These are phyloP conservation scores for Callosobruchus maculatus DNA, from an alignment of 2,888 invertebrate genomes.

Conservation along the genomic window DNA sequence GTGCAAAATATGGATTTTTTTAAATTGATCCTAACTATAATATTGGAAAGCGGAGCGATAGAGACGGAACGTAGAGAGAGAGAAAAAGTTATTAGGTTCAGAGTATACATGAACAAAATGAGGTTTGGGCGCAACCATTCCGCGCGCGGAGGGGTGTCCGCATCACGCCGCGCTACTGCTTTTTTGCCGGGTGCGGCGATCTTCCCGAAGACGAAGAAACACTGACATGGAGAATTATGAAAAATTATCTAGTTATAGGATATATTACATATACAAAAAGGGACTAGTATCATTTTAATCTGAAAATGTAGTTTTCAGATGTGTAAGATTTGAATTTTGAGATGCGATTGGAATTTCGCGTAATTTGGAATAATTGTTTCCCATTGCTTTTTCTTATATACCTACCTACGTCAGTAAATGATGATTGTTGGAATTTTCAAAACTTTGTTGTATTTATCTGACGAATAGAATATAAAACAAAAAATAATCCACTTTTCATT, in stretches of 20 bases:
- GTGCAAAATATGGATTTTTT: neutral
- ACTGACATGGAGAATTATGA: conserved; percentile 4
- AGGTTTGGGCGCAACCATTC: conserved; percentile 52
- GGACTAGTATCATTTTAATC: neutral
- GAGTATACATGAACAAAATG: conserved; percentile 50
- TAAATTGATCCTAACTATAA: neutral
- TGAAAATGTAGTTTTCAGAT: neutral
- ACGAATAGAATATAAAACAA: neutral
- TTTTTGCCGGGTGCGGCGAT: conserved; percentile 39
- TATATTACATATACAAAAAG: neutral
- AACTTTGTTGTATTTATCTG: neutral
- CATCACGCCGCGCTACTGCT: conserved; percentile 19
- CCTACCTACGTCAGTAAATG: too few relatives aligned
- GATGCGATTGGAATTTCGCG: neutral
- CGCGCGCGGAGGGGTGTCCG: conserved; percentile 45
- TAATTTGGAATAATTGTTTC: neutral
- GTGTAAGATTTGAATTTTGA: conserved; percentile 3
- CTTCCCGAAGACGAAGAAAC: conserved; percentile 12
- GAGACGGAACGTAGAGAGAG: conserved; percentile 37
- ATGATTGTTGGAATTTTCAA: neutral
- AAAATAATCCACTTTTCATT: neutral
- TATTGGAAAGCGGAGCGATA: conserved; percentile 22
- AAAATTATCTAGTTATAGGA: neutral
- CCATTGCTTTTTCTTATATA: neutral
- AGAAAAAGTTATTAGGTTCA: conserved; percentile 47